Base-by-base conservation (phyloP, 2,113 vertebrate species). In the Chiloscyllium plagiosum region DNA sequence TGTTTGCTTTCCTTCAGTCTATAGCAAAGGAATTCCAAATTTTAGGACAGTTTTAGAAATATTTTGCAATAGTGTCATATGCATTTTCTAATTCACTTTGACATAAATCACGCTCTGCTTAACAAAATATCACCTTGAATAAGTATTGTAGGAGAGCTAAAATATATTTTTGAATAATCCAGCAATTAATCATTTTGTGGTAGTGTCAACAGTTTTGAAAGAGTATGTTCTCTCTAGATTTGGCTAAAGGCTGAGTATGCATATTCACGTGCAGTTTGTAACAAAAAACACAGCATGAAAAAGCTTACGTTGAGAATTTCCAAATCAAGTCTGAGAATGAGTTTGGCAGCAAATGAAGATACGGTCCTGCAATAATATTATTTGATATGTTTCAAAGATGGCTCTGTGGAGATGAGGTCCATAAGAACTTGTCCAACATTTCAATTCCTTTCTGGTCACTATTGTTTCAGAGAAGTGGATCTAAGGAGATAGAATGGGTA, bases 121-220 rank as follows among this genome's bases (percentile, higher is more conserved):
- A 72, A 95, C 42, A 95, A 95, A 95, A 95, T 50, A 72, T 29
- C 68, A 76, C 94, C 70, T 24, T 93, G 52, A 70, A 52, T 69
- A 95, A 95, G 72, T 95, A 95, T 47, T 72, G 22, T 50, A 47
- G 26, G 68, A 26, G 3, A 37, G 66, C 52, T 33, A 47, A 69
- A 95, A 95, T 50, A 52, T 70, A 50, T 95, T 72, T 95, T 95
- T 72, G 69, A 72, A 95, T 70, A 70, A 95, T 95, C 52, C 68
- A 95, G 94, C 94, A 95, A 95, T 76, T 95, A 95, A 95, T 95
- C 69, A 95, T 95, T 47, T 50, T 50, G 94, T 52, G 22, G 94
- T 52, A 33, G 42, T 95, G 94, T 72, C 94, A 95, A 95, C 94
- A 76, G 94, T 47, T 95, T 76, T 17, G 68, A 72, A 95, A 76